These are phyloP conservation scores for Tragelaphus eurycerus DNA, from an alignment of 2,797 vertebrate species.

Conservation along the genomic window DNA sequence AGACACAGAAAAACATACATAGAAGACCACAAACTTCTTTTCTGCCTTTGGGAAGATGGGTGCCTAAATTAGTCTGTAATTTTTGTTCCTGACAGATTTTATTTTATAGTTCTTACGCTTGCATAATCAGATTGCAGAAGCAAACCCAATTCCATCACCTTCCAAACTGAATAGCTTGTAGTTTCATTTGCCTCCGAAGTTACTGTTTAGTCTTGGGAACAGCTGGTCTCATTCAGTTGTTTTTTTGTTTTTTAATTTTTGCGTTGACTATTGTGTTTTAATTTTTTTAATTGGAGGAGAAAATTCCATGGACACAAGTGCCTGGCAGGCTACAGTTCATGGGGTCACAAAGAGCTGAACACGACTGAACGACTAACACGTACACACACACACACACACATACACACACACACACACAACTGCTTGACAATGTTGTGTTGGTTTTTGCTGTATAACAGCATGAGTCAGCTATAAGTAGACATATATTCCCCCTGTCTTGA, in stretches of 20 bases:
- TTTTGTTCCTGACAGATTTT: constrained; percentile 50
- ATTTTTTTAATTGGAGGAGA: not conserved
- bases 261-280: not conserved
- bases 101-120: not conserved
- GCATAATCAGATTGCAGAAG: not conserved
- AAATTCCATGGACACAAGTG: not conserved
- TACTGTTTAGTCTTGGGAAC: not conserved
- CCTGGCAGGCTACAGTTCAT: not conserved
- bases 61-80: not conserved
- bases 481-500: not conserved
- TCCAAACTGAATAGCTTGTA: not conserved
- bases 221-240: not conserved
- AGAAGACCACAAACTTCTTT: not conserved
- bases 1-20: not conserved
- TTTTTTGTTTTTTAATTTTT: not conserved
- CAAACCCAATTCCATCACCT: not conserved
- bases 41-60: not conserved
- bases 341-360: not conserved
- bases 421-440: not conserved
- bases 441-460: not conserved
- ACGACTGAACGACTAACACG: not conserved
- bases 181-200: not conserved
- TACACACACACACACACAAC: not conserved
- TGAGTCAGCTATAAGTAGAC: not conserved
- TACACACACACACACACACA: not conserved